Evolutionary conservation across 1,140 invertebrate species (phyloP).

Genomic region (Carposina sasakii): DNA sequence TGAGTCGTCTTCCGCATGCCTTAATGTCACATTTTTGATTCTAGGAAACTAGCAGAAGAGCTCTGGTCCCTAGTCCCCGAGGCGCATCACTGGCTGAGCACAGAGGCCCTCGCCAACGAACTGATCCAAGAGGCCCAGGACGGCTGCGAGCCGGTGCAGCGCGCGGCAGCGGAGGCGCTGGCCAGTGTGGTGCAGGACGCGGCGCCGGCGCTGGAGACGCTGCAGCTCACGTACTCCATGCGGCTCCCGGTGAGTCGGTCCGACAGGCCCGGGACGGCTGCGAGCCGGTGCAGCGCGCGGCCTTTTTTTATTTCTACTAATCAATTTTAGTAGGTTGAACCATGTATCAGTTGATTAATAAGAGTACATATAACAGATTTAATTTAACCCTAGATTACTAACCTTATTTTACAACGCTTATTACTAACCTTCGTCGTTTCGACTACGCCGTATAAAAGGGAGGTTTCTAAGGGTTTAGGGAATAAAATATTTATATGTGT

Average conservation of each 20-base stretch:
- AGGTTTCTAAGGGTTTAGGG: no score
- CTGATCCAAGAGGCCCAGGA: slow-evolving; percentile 86
- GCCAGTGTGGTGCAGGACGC: slow-evolving; percentile 75
- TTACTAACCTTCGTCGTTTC: no score
- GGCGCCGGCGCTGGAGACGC: slow-evolving; percentile 75
- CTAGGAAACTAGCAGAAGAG: slow-evolving; percentile 76
- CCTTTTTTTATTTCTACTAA: not conserved
- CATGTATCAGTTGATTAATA: no score
- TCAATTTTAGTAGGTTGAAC: no score
- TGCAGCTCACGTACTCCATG: slow-evolving; percentile 85
- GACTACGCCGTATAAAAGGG: no score
- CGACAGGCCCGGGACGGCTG: not conserved
- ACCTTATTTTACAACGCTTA: no score
- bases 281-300: not conserved
- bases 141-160: slow-evolving; percentile 84
- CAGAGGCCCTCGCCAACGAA: slow-evolving; percentile 73
- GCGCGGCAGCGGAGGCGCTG: slow-evolving; percentile 83
- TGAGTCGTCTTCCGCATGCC: no score
- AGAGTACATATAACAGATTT: no score
- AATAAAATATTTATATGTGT: no score
- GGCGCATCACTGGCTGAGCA: slow-evolving; percentile 55
- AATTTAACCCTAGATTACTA: no score
- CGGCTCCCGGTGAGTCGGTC: slow-evolving; percentile 73
- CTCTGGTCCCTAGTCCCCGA: slow-evolving; percentile 75
- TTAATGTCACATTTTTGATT: slow-evolving; percentile 18